Base-by-base conservation (phyloP, 2,888 invertebrate genomes). In the Byasa hedistus region DNA sequence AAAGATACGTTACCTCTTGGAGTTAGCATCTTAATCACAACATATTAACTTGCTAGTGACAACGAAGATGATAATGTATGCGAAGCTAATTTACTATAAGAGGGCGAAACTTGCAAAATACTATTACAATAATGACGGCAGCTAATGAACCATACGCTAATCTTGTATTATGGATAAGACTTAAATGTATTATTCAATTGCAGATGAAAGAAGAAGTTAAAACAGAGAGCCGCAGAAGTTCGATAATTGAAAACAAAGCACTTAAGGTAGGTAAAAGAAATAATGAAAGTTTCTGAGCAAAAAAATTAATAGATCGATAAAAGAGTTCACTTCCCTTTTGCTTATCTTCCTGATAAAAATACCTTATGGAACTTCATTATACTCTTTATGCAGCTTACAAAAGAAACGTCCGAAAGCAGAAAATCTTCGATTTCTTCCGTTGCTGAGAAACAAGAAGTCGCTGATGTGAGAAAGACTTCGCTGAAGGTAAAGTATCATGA, bases 371-470 rank as follows among this genome's bases (percentile, higher is more conserved):
- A 39, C 39, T 39, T 39, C 39, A 1, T 39, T 15, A 39, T 27
- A 27, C 39, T 15, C 12, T 39, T 39, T 39, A 39, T 39, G 51
- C 71, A 91, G 91, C 73, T 91, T 51, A 91, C 91, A 67, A 89
- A 91, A 65, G 91, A 92, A 77, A 82, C 89, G 70, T 82, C 91
- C 32, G 92, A 92, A 72, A 91, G 89, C 75, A 88, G 92, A 77
- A 91, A 92, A 65, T 91, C 92, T 7, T 92, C 92, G 0, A 75
- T 92, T 69, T 80, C 91, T 3, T 76, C 86, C 64, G 79, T 86
- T 27, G 83, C 87, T 57, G 90, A 92, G 75, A 82, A 88, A 72
- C 85, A 91, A 75, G 84, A 91, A 71, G 80, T 82, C 21, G 71
- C 85, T 48, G 74, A 84, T 59, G 68, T 89, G 61, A 91, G 89